These are phyloP conservation scores for Cyrtorhinus lividipennis DNA, from an alignment of 1,140 invertebrate genomes.

Conservation along the genomic window DNA sequence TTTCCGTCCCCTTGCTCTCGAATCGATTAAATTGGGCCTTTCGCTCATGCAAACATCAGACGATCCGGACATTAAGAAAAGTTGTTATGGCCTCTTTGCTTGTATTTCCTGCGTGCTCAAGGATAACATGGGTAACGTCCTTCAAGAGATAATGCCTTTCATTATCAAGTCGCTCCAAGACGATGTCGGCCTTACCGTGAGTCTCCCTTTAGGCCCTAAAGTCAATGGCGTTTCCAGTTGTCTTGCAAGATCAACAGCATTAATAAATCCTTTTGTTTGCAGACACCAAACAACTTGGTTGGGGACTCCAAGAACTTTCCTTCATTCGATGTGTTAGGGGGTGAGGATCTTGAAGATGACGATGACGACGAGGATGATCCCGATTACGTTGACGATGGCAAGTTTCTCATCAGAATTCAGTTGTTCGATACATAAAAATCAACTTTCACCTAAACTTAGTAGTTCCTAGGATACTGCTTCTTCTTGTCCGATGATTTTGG, in stretches of 20 bases:
- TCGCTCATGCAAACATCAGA: constrained; percentile 43
- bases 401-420: no score
- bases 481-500: no score
- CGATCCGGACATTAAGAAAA: constrained; percentile 59
- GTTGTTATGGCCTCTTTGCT: constrained; percentile 52
- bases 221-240: neutral
- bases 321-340: neutral
- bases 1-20: constrained; percentile 47
- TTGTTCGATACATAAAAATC: no score
- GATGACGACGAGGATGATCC: constrained; percentile 24
- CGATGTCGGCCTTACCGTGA: constrained; percentile 32
- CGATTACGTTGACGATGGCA: constrained; percentile 20
- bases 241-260: no score
- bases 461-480: no score
- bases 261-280: no score
- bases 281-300: no score
- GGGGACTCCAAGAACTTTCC: no score
- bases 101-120: constrained; percentile 53
- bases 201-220: no score
- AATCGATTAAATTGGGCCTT: constrained; percentile 48
- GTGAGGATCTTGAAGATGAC: neutral
- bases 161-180: constrained; percentile 52
- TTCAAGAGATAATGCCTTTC: constrained; percentile 47
- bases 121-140: constrained; percentile 42
- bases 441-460: no score